Conservation (phyloP, 2,888 invertebrate species). For the Mimas tiliae region DNA sequence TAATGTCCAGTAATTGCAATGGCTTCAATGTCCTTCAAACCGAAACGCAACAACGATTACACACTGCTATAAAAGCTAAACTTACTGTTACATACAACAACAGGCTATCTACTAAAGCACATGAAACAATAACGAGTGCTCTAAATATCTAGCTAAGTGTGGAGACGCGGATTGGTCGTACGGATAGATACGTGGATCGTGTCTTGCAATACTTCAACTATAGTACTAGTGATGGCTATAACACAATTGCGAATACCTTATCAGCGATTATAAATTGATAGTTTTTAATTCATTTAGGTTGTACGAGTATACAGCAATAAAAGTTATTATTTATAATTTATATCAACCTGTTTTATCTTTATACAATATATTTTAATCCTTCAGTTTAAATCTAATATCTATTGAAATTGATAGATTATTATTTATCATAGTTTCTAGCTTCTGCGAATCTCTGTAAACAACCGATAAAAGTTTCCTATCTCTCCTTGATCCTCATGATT, state of each 20-base stretch:
- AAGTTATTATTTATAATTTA: no score
- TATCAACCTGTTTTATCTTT: no score
- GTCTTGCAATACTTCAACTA: constrained; percentile 52
- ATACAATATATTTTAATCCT: no score
- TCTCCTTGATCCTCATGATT: no score
- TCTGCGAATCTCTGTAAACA: no score
- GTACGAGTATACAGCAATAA: no score
- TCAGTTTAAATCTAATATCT: no score
- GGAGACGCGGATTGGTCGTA: constrained; percentile 34
- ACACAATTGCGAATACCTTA: neutral
- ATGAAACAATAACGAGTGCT: constrained; percentile 35
- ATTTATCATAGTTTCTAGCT: neutral
- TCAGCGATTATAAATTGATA: neutral
- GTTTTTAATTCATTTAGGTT: neutral
- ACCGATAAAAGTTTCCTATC: no score
- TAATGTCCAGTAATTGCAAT: no score
- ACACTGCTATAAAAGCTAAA: neutral
- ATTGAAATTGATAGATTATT: no score
- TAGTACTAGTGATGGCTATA: constrained; percentile 1
- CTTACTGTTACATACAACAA: neutral
- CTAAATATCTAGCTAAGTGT: constrained; percentile 36
- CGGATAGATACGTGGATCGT: constrained; percentile 33
- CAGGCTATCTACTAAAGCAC: constrained; percentile 15
- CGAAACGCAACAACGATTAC: no score
- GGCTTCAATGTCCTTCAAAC: no score